These are phyloP conservation scores for Kuschelorhynchus macadamiae DNA, from an alignment of 2,888 invertebrate species.

Conservation along the genomic window DNA sequence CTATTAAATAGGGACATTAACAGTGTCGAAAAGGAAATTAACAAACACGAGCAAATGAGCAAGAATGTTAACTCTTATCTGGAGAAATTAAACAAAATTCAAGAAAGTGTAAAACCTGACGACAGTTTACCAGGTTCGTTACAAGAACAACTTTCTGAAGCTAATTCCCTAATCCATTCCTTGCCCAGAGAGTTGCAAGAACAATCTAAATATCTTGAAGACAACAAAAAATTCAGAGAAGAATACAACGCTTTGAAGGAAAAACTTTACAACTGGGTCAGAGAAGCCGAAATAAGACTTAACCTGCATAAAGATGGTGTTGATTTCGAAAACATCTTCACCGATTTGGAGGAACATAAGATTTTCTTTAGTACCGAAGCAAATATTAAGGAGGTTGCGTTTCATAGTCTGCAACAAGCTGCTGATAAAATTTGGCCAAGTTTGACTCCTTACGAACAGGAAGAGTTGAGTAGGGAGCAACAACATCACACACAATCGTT, in stretches of 20 bases:
- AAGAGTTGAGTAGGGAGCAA: constrained; percentile 85
- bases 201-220: constrained; percentile 83
- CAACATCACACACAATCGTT: constrained; percentile 85
- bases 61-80: constrained; percentile 80
- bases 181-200: constrained; percentile 87
- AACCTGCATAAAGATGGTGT: constrained; percentile 87
- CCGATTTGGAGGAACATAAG: constrained; percentile 90
- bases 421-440: constrained; percentile 93
- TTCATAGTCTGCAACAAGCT: constrained; percentile 85
- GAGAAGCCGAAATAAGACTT: constrained; percentile 84
- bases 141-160: constrained; percentile 88
- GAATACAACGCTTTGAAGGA: constrained; percentile 84
- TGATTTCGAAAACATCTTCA: constrained; percentile 87
- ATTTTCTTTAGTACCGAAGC: constrained; percentile 86
- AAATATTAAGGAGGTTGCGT: constrained; percentile 83
- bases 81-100: constrained; percentile 74
- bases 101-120: constrained; percentile 80
- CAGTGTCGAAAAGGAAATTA: constrained; percentile 86
- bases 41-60: constrained; percentile 80
- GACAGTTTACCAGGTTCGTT: constrained; percentile 85
- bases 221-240: constrained; percentile 82
- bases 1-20: constrained; percentile 82
- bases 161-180: constrained; percentile 82
- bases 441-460: constrained; percentile 83
- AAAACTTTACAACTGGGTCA: constrained; percentile 86